Percentiles rank a stretch among this genome's conserved stretches.
Evolutionary conservation across 2,113 vertebrate genomes (phyloP).

Genomic region (Campylomormyrus tamandua): DNA sequence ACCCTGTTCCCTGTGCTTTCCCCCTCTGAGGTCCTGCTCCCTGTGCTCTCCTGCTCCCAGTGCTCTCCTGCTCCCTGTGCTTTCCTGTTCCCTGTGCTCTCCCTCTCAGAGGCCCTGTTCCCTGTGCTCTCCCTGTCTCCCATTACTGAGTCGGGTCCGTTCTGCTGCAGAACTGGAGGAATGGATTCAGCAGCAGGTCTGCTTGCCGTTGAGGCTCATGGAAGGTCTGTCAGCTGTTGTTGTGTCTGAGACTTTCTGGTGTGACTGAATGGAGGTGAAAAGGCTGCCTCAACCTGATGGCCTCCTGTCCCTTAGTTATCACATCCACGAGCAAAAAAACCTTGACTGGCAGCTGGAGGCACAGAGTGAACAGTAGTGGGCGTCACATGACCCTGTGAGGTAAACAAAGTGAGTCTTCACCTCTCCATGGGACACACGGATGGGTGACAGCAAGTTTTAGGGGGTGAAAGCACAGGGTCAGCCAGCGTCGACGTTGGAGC

Average conservation of each 20-base stretch:
- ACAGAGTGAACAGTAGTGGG: background rate
- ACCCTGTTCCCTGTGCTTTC: background rate
- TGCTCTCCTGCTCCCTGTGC: too few relatives aligned
- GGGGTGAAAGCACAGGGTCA: too few relatives aligned
- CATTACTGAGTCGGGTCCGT: background rate
- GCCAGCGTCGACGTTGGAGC: background rate
- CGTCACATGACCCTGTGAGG: background rate
- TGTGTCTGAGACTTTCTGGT: background rate
- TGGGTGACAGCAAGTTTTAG: background rate
- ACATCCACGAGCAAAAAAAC: background rate
- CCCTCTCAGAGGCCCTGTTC: too few relatives aligned
- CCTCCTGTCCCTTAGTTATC: background rate
- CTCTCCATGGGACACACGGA: background rate
- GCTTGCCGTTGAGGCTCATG: background rate
- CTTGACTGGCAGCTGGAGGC: background rate
- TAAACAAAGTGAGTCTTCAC: background rate
- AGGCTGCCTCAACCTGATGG: background rate
- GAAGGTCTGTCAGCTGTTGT: background rate
- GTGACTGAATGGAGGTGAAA: background rate
- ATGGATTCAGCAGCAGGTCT: background rate
- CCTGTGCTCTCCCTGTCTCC: background rate
- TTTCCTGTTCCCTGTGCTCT: background rate
- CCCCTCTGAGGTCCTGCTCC: too few relatives aligned
- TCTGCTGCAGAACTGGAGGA: background rate
- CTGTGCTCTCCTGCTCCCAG: too few relatives aligned